Conservation (phyloP, 2,797 vertebrate genomes). For the Hippocampus kuda region DNA sequence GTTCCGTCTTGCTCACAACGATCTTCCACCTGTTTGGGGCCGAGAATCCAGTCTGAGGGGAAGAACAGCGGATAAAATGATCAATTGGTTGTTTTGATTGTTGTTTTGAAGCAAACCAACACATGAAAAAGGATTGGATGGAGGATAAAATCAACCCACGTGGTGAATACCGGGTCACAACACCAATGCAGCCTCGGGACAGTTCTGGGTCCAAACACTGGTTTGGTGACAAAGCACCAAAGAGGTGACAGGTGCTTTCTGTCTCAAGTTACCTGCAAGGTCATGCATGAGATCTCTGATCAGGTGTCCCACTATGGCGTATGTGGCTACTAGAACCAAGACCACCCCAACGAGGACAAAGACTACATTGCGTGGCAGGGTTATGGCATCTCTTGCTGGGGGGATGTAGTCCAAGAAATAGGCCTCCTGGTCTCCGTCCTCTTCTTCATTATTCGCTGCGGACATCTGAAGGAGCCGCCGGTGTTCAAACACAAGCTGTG, state of each 20-base stretch:
- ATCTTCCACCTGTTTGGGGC: constrained; percentile 50
- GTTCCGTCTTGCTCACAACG: constrained; percentile 34
- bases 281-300: constrained; percentile 84
- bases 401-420: constrained; percentile 75
- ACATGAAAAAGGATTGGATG: constrained; percentile 9
- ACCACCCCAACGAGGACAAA: constrained; percentile 72
- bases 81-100: constrained; percentile 6
- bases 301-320: constrained; percentile 86
- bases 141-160: constrained; percentile 9
- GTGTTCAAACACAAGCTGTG: constrained; percentile 32
- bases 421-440: constrained; percentile 24
- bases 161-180: neutral
- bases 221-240: constrained; percentile 12
- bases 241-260: constrained; percentile 6
- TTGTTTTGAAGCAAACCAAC: constrained; percentile 11
- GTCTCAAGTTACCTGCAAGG: constrained; percentile 75
- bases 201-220: constrained; percentile 3
- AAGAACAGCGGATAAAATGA: neutral
- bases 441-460: constrained; percentile 10
- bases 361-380: constrained; percentile 68
- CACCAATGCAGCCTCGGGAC: neutral
- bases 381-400: constrained; percentile 71
- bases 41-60: constrained; percentile 58
- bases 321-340: constrained; percentile 75
- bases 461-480: constrained; percentile 49